Evolutionary conservation across 1,140 invertebrate species (phyloP), one percentile per base, ranked within the genome.

Genomic region (Cydia splendana): DNA sequence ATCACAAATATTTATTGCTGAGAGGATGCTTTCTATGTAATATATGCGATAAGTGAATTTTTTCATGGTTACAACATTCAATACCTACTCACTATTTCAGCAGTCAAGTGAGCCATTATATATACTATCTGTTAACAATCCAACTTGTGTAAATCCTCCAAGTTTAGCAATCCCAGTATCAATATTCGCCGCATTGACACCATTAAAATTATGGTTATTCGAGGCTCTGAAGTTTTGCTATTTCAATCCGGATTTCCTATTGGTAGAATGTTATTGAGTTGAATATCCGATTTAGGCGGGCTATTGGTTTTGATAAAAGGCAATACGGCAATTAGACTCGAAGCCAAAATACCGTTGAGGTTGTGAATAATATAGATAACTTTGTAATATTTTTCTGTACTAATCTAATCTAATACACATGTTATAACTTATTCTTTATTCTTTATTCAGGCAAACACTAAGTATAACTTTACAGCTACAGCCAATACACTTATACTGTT

Each of bases 121-220:
- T n/a, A 24, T 18, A 18, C n/a, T n/a, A 24, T 67, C 28, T 67
- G 28, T 30, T 30, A 71, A 18, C n/a, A 38, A 42, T n/a, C 34
- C 5, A 45, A n/a, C n/a, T 71, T 71, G 67, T 71, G 24, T 45
- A 71, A 42, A 34, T 34, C 15, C n/a, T 20, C 65, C n/a, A 71
- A 71, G 15, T 71, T 71, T 45, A 18, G 30, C 67, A 42, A 71
- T 71, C 67, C n/a, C 13, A 10, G 18, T 71, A 71, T 45, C 67
- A 38, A 71, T 71, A 71, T 67, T 38, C 28, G 65, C 65, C 65
- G 67, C 67, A 71, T 71, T 71, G 67, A 42, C 34, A 20, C 34
- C 30, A 42, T 45, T 71, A 18, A 71, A 71, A 42, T 18, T 34
- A 71, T 10, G 34, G 30, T 71, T 71, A 24, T 42, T 69, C 15